These are phyloP conservation scores for Callyntrura guangdongensis DNA, from an alignment of 2,888 invertebrate genomes.

Conservation along the genomic window DNA sequence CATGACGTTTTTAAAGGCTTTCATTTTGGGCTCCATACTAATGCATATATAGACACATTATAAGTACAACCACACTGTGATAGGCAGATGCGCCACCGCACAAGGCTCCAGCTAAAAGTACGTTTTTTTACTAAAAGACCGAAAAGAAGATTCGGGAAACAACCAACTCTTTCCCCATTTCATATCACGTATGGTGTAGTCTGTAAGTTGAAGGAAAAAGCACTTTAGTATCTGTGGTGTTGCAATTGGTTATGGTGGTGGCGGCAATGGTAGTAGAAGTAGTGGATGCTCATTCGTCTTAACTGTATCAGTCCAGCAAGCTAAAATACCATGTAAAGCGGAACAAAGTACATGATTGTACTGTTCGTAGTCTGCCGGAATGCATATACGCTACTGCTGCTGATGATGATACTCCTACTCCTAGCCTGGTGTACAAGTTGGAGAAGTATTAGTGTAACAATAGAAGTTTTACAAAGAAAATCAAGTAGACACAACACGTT, in stretches of 20 bases:
- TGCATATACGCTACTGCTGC: not conserved
- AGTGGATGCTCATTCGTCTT: not conserved
- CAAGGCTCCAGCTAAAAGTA: not conserved
- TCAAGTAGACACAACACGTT: not conserved
- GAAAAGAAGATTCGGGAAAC: not conserved
- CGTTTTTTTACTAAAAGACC: not conserved
- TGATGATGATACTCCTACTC: no score
- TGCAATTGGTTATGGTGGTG: not conserved
- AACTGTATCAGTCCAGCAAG: conserved; percentile 1
- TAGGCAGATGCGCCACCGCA: not conserved
- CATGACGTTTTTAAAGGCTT: not conserved
- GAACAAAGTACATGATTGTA: conserved; percentile 46
- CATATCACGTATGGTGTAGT: conserved; percentile 24
- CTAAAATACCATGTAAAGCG: conserved; percentile 54
- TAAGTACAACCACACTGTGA: not conserved
- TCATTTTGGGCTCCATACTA: not conserved
- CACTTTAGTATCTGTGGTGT: not conserved
- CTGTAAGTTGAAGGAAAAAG: not conserved
- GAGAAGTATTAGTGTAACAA: not conserved
- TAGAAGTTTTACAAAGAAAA: conserved; percentile 3
- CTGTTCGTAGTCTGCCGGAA: conserved; percentile 17
- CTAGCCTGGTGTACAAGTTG: no score
- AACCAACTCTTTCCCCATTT: conserved; percentile 1
- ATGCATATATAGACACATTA: not conserved
- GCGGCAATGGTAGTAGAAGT: not conserved